Base-by-base conservation (phyloP, 2,113 vertebrate genomes). In the Fukomys damarensis region DNA sequence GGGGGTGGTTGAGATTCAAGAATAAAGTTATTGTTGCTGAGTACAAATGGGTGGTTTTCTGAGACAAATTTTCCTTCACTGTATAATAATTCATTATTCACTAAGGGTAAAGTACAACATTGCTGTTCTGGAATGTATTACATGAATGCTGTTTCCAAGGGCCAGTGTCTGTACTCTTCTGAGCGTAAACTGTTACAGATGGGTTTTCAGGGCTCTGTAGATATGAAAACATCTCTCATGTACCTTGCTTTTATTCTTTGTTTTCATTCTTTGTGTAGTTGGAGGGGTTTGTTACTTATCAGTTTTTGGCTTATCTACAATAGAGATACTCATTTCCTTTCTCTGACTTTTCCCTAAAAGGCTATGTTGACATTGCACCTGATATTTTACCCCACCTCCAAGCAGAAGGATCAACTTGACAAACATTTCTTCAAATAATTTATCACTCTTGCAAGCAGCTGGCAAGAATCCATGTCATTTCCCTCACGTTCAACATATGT, bases 21-120 rank as follows among this genome's bases (percentile, higher is more conserved):
- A 96, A 81, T 91, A 94, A 93, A 95, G 72, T 89, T 93, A 89
- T 38, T 96, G 66, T 95, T 65, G 10, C 32, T 72, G 38, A 95
- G 58, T 52, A 93, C 76, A 91, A 89, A 79, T 87, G 56, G 70
- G 86, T 63, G 68, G 32, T 86, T 89, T 94, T 65, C 59, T 97
- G 58, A 93, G 61, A 95, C 38, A 94, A 85, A 56, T 82, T 94
- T 97, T 95, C 35, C 79, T 97, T 74, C 66, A 74, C 82, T 94
- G 82, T 76, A 86, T 59, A 82, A 92, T 82, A 94, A 90, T 92
- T 85, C 56, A 92, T 96, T 92, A 74, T 32, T 79, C 26, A 76
- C 95, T 84, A 96, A 98, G 89, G 96, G 93, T 96, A 89, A 97
- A 97, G 54, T 54, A 93, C 61, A 97, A 86, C 0, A 24, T 79